Conservation (phyloP, 1,140 invertebrate genomes). For the Eurosta solidaginis region DNA sequence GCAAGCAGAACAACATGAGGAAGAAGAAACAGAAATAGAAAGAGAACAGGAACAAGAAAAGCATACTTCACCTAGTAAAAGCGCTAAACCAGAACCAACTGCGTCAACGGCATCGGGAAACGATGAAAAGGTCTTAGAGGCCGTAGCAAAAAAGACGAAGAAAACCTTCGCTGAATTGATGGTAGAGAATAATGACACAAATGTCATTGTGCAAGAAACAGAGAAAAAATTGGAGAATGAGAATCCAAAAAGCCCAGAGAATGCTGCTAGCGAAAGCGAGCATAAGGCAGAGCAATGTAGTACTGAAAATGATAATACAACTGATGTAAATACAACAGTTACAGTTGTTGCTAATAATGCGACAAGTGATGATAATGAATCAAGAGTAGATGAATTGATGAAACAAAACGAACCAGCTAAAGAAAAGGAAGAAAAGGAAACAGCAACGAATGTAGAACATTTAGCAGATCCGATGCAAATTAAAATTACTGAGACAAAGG, state of each 20-base stretch:
- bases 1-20: not conserved
- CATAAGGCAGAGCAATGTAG: not conserved
- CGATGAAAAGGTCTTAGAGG: slow-evolving; percentile 50
- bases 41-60: not conserved
- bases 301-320: not conserved
- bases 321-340: not conserved
- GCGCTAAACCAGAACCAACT: not conserved
- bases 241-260: not conserved
- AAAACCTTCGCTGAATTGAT: slow-evolving; percentile 47
- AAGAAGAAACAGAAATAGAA: not conserved
- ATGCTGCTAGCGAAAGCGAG: not conserved
- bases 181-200: not conserved
- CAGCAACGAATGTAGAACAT: not conserved
- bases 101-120: slow-evolving; percentile 7
- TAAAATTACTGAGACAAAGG: not conserved
- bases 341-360: not conserved
- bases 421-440: not conserved
- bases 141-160: slow-evolving; percentile 54
- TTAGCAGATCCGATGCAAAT: not conserved
- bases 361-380: not conserved
- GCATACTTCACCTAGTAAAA: not conserved
- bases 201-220: not conserved
- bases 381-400: not conserved
- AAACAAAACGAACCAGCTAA: not conserved
- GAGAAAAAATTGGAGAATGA: not conserved